Evolutionary conservation across 2,888 invertebrate genomes (phyloP).

Genomic region (Limnephilus rhombicus): DNA sequence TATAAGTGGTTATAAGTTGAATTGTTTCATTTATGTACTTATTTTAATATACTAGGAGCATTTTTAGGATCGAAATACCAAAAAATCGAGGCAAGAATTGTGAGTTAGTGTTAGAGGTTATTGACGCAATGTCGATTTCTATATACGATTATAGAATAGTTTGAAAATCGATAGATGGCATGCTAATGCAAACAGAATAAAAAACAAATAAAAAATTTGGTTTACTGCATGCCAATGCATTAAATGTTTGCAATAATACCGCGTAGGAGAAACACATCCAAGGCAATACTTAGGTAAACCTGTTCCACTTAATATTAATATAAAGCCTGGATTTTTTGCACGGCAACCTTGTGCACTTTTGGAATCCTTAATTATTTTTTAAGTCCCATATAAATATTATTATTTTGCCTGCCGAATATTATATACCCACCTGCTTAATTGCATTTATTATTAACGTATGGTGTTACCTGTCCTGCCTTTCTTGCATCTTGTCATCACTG

Average conservation of each 20-base stretch:
- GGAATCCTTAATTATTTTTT: background rate
- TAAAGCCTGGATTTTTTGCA: background rate
- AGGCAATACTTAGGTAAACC: background rate
- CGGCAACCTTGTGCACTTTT: background rate
- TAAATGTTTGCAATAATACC: background rate
- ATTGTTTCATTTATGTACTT: too few relatives aligned
- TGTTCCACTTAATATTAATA: background rate
- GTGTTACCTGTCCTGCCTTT: slow-evolving; percentile 11
- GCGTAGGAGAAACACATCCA: background rate
- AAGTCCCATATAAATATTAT: background rate
- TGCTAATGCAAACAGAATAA: background rate
- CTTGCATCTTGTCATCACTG: slow-evolving; percentile 25
- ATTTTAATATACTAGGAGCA: too few relatives aligned
- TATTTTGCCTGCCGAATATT: background rate
- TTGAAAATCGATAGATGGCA: background rate
- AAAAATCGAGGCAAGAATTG: too few relatives aligned
- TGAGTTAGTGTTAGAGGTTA: too few relatives aligned
- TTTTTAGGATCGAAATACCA: too few relatives aligned
- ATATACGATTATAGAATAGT: background rate
- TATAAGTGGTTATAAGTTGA: too few relatives aligned
- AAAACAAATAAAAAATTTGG: background rate
- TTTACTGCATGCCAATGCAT: background rate
- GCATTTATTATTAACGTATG: background rate
- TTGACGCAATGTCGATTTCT: background rate
- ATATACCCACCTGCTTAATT: slow-evolving; percentile 8